These are phyloP conservation scores for Mus musculus DNA, from an alignment of 2,113 vertebrate genomes.

Conservation along the genomic window GRCm39 chr9:106400001-106400500, in stretches of 20 bases:
- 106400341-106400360: neutral
- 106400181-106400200: neutral
- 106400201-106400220: neutral
- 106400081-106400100: neutral
- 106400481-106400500: neutral
- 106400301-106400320: neutral
- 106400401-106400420: neutral
- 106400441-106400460: neutral
- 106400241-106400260: neutral
- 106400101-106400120: neutral
- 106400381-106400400: neutral
- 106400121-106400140: neutral
- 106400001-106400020: neutral
- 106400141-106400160: neutral
- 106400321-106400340: neutral
- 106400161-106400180: neutral
- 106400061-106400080: neutral
- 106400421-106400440: neutral
- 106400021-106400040: neutral
- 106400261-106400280: neutral
- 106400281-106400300: slow-evolving; percentile 1
- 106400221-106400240: neutral
- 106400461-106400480: neutral
- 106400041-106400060: neutral
- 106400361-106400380: neutral